Base-by-base conservation (phyloP, 2,888 invertebrate genomes). In the Caradrina kadenii region DNA sequence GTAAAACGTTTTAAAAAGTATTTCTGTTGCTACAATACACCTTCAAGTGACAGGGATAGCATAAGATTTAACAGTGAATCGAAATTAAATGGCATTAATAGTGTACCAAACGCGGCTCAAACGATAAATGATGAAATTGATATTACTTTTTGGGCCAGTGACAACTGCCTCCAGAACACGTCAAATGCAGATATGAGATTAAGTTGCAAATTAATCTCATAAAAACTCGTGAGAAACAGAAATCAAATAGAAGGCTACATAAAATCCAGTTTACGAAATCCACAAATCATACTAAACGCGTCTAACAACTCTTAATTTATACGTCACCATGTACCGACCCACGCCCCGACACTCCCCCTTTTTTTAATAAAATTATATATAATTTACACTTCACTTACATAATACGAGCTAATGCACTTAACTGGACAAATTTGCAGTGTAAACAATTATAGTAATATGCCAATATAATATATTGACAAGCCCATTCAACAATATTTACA, bases 401-500 rank as follows among this genome's bases (percentile, higher is more conserved):
- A 80, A 84, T 54, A 48, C 64, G 54, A 74, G 65, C 64, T 74
- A 76, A 77, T 73, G 67, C 69, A 73, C 63, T 65, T 52, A 56
- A 63, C 74, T 55, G n/a, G 11, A 63, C 65, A 79, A 76, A 77
- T 61, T 58, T 15, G 31, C n/a, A 10, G 21, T 39, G 75, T 64
- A 74, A 74, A 79, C 54, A 45, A 45, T 45, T 45, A 76, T 26
- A 17, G 26, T 45, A 69, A 73, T 60, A 74, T 54, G n/a, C 48
- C 48, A 53, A 58, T 62, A 73, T 62, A 67, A 65, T 65, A 71
- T 75, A 75, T 82, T 83, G 59, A 60, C 72, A 65, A 45, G 22
- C 19, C 54, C 10, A 72, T 79, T 73, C 65, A 72, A 79, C 63
- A 75, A 69, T 77, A 68, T 81, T 80, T 79, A 71, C 59, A 19